Percentiles rank a stretch among this genome's conserved stretches.
phyloP scores from a whole-genome alignment of 1,140 invertebrate species.

The Calycopis cecrops region DNA sequence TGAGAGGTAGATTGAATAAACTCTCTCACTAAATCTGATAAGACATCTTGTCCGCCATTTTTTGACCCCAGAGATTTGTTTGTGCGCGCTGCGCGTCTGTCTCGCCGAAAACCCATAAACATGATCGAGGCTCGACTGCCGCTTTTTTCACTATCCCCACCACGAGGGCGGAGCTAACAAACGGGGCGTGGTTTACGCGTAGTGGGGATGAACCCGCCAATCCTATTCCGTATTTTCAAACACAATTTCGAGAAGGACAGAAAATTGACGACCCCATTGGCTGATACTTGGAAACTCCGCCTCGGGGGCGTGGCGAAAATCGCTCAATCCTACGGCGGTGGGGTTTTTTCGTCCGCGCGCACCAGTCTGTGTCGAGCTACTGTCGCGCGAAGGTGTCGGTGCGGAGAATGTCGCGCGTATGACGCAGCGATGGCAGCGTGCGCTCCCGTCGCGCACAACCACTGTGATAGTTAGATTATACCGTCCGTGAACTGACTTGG shows the following conservation, averaged over 20 bases:
- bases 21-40: slow-evolving; percentile 56
- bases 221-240: slow-evolving; percentile 27
- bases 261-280: slow-evolving; percentile 44
- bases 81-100: slow-evolving; percentile 53
- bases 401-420: slow-evolving; percentile 54
- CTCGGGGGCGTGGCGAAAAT: slow-evolving; percentile 43
- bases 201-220: slow-evolving; percentile 53
- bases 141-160: slow-evolving; percentile 55
- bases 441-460: slow-evolving; percentile 54
- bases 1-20: too few relatives aligned
- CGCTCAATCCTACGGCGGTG: slow-evolving; percentile 58
- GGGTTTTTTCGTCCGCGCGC: slow-evolving; percentile 51
- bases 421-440: slow-evolving; percentile 59
- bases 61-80: slow-evolving; percentile 71
- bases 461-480: slow-evolving; percentile 64
- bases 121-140: slow-evolving; percentile 56
- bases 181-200: slow-evolving; percentile 28
- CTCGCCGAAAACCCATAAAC: slow-evolving; percentile 71
- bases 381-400: slow-evolving; percentile 45
- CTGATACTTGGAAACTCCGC: slow-evolving; percentile 28
- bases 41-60: slow-evolving; percentile 70
- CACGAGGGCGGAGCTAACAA: slow-evolving; percentile 30
- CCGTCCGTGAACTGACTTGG: slow-evolving; percentile 61
- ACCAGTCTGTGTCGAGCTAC: slow-evolving; percentile 59
- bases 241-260: slow-evolving; percentile 49